A percentile compares a stretch with the other conserved stretches of the same genome.
These are phyloP conservation scores for Zelostemma sp. DNA, from an alignment of 1,140 invertebrate genomes.

Conservation along the genomic window DNA sequence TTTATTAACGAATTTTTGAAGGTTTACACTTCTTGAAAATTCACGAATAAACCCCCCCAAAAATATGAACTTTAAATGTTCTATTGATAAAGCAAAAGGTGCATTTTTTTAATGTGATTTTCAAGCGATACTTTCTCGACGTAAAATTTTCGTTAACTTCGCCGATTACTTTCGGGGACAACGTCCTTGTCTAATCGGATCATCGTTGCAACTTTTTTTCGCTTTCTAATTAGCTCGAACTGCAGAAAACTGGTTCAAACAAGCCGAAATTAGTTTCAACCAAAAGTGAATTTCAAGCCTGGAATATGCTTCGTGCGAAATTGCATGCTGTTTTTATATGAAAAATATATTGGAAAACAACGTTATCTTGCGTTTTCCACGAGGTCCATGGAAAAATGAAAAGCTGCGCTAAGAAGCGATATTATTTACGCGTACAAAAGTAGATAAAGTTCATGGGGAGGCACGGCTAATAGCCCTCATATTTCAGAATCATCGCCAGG, in stretches of 20 bases:
- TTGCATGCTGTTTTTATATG: neutral
- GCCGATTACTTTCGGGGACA: too few species aligned
- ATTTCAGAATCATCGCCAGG: conserved; percentile 57
- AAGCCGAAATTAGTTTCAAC: neutral
- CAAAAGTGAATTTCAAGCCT: neutral
- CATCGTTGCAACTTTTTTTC: too few species aligned
- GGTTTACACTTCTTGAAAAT: too few species aligned
- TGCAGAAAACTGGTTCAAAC: neutral
- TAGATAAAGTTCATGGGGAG: conserved; percentile 47
- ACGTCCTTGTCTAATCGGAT: too few species aligned
- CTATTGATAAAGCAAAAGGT: too few species aligned
- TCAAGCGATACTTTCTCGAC: too few species aligned
- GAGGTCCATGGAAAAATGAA: conserved; percentile 21
- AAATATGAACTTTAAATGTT: too few species aligned
- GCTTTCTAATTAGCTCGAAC: too few species aligned
- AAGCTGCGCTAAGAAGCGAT: conserved; percentile 40
- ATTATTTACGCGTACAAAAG: conserved; percentile 58
- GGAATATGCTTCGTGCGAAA: neutral
- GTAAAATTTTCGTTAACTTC: too few species aligned
- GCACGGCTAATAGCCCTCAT: conserved; percentile 61
- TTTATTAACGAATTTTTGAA: too few species aligned
- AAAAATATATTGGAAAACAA: neutral
- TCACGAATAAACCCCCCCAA: too few species aligned
- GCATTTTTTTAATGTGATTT: too few species aligned
- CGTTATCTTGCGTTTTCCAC: neutral